Percentiles rank a stretch among this genome's conserved stretches.
Conservation (phyloP, 2,888 invertebrate genomes). For the Cataglyphis livida region DNA sequence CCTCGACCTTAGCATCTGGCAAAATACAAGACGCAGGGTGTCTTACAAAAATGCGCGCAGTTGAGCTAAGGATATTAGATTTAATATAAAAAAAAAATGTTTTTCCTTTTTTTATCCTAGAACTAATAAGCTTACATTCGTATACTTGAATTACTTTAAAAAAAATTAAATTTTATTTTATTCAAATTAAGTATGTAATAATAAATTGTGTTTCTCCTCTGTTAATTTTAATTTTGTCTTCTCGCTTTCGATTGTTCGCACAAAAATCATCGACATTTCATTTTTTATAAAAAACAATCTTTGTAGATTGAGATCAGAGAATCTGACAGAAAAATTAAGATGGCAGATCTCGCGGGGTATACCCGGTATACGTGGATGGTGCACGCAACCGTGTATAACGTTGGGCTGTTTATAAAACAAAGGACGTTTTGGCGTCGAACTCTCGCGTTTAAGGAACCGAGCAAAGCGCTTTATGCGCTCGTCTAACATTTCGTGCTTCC, state of each 20-base stretch:
- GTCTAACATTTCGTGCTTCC: conserved; percentile 54
- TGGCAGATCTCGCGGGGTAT: background rate
- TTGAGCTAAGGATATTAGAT: background rate
- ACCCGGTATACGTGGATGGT: background rate
- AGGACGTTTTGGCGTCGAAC: conserved; percentile 66
- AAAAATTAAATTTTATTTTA: background rate
- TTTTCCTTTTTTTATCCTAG: background rate
- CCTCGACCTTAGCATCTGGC: conserved; percentile 41
- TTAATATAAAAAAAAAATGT: too few relatives aligned
- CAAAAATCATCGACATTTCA: background rate
- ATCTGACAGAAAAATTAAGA: conserved; percentile 9
- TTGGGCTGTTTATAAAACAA: conserved; percentile 75
- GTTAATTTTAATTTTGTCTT: too few relatives aligned
- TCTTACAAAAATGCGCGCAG: background rate
- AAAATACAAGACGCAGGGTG: background rate
- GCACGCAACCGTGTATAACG: conserved; percentile 42
- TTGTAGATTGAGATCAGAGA: background rate
- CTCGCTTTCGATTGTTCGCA: background rate
- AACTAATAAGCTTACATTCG: background rate
- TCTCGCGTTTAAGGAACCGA: conserved; percentile 63
- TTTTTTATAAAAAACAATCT: background rate
- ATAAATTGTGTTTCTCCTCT: too few relatives aligned
- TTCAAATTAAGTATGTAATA: too few relatives aligned
- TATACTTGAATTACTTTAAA: background rate
- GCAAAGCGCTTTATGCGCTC: conserved; percentile 63